Base-by-base conservation (phyloP, 2,113 vertebrate species). In the Bubo scandiacus region DNA sequence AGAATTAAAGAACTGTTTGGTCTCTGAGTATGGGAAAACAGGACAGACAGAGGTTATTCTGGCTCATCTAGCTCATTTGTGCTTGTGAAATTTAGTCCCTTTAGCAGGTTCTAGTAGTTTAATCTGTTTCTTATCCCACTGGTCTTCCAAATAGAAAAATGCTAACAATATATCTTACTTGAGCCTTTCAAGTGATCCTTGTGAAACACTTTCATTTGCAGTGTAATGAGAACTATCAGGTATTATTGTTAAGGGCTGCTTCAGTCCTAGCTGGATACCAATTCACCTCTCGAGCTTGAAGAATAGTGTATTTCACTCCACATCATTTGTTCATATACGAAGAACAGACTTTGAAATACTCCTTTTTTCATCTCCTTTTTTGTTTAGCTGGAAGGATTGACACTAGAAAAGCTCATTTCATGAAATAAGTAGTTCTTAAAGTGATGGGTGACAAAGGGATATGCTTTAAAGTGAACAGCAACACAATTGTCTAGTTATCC, bases 261-360 rank as follows among this genome's bases (percentile, higher is more conserved):
- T 95, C 94, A 94, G 90, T 96, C 94, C 67, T 97, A 86, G 94
- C 96, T 94, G 96, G 96, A 96, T 97, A 79, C 83, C 94, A 96
- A 97, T 97, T 97, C 96, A 95, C 92, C 89, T 87, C 89, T 87
- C 0, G 1, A 87, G 94, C 85, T 88, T 89, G 95, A 94, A 97
- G 84, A 93, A 94, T 85, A 68, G 82, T 52, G n/a, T 86, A 89
- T 95, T 97, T 96, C 63, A 51, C 81, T 97, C 75, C 34, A 34
- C 45, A 83, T 67, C 85, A 87, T 96, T 97, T 97, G 91, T 93
- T 97, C 96, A 45, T 59, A 70, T 80, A 91, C 2, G 70, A 95
- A 92, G 95, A 94, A 94, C 77, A 91, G 91, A 86, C 81, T 96
- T 96, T 97, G 95, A 96, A 96, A 95, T 78, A 88, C 72, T 83